Evolutionary conservation across 1,140 invertebrate species (phyloP).

Genomic region (Acromyrmex echinatior): DNA sequence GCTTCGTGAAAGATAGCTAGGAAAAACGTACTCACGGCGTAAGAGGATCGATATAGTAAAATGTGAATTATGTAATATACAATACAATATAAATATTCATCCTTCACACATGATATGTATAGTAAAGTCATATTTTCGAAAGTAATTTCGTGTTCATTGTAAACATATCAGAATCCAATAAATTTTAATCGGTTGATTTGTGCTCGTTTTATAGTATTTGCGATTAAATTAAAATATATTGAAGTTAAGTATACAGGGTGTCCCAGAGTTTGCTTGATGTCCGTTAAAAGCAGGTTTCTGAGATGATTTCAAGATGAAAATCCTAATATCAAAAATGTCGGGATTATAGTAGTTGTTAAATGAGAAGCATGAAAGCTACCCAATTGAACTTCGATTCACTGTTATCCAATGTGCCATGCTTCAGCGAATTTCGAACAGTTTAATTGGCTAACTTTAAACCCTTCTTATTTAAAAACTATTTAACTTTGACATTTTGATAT

Average conservation of each 20-base stretch:
- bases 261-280: too few species aligned
- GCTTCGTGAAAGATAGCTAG: not conserved
- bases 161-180: conserved; percentile 8
- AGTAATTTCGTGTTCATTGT: conserved; percentile 6
- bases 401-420: too few species aligned
- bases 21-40: not conserved
- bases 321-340: too few species aligned
- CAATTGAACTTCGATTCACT: too few species aligned
- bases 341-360: too few species aligned
- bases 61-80: not conserved
- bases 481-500: too few species aligned
- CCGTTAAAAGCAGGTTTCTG: too few species aligned
- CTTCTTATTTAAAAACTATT: too few species aligned
- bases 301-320: too few species aligned
- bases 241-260: not conserved
- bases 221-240: not conserved
- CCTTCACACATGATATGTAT: not conserved
- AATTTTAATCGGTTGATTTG: conserved; percentile 6
- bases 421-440: too few species aligned
- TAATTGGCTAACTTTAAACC: too few species aligned
- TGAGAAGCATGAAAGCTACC: too few species aligned
- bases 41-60: conserved; percentile 27
- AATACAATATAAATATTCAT: not conserved
- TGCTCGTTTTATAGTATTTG: not conserved
- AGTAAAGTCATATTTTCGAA: conserved; percentile 28